Conservation (phyloP, 1,140 invertebrate genomes). For the Anastrepha obliqua region DNA sequence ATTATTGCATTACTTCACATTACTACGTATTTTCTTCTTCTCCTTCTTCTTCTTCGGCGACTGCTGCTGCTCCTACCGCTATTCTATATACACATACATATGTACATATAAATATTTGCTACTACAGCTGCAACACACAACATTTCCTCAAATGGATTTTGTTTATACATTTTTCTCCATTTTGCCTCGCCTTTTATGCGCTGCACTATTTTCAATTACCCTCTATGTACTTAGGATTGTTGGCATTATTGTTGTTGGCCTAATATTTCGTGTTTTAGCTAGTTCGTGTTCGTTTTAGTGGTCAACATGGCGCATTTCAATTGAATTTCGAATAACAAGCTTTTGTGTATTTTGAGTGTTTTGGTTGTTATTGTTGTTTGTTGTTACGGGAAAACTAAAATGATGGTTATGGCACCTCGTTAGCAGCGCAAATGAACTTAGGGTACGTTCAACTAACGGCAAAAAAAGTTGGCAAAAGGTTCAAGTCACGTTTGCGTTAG, state of each 20-base stretch:
- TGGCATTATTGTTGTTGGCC: neutral
- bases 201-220: slow-evolving; percentile 47
- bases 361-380: neutral
- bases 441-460: neutral
- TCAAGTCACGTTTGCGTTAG: neutral
- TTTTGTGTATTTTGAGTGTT: slow-evolving; percentile 21
- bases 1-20: slow-evolving; percentile 50
- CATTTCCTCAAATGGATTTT: neutral
- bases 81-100: no score
- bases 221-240: neutral
- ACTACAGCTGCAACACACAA: neutral
- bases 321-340: slow-evolving; percentile 30
- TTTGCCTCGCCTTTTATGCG: slow-evolving; percentile 14
- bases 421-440: slow-evolving; percentile 33
- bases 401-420: slow-evolving; percentile 39
- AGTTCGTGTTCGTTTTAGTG: slow-evolving; percentile 9
- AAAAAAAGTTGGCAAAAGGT: neutral
- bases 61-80: no score
- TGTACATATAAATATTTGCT: no score
- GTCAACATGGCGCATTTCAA: slow-evolving; percentile 48
- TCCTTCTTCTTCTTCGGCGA: neutral
- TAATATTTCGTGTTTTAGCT: neutral
- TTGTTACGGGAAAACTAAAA: neutral
- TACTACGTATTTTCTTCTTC: slow-evolving; percentile 14
- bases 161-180: neutral